phyloP scores from a whole-genome alignment of 2,113 vertebrate genomes.

The Anas platyrhynchos region DNA sequence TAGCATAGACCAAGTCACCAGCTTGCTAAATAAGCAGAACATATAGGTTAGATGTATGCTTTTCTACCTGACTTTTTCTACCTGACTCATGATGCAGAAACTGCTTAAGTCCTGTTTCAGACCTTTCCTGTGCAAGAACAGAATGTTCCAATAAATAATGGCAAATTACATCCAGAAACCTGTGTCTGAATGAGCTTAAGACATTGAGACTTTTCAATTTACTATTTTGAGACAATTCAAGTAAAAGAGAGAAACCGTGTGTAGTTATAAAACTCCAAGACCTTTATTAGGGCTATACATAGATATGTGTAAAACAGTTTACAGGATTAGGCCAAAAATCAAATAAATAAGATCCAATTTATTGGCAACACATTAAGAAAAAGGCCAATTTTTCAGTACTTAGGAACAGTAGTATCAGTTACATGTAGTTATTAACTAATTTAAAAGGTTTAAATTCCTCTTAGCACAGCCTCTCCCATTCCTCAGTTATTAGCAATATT shows the following conservation, averaged over 20 bases:
- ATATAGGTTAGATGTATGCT: background rate
- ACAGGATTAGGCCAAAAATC: background rate
- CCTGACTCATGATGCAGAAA: background rate
- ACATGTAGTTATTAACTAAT: background rate
- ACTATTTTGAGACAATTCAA: constrained; percentile 60
- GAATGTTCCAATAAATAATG: constrained; percentile 34
- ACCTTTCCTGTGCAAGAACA: constrained; percentile 17
- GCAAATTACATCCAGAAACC: constrained; percentile 22
- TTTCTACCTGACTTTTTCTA: constrained; percentile 18
- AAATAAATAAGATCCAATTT: background rate
- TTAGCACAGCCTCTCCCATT: background rate
- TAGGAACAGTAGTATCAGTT: background rate
- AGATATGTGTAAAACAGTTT: background rate
- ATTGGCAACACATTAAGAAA: background rate
- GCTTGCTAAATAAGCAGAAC: constrained; percentile 23
- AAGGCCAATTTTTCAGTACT: background rate
- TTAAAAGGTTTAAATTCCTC: background rate
- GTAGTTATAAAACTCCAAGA: background rate
- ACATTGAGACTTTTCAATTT: constrained; percentile 8
- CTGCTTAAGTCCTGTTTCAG: background rate
- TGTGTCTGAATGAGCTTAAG: constrained; percentile 8
- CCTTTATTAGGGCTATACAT: background rate
- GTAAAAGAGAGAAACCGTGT: constrained; percentile 31
- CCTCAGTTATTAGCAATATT: background rate
- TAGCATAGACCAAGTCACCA: background rate